These are phyloP conservation scores for Poeciliopsis infans DNA, from an alignment of 2,797 vertebrate genomes.

Conservation along the genomic window DNA sequence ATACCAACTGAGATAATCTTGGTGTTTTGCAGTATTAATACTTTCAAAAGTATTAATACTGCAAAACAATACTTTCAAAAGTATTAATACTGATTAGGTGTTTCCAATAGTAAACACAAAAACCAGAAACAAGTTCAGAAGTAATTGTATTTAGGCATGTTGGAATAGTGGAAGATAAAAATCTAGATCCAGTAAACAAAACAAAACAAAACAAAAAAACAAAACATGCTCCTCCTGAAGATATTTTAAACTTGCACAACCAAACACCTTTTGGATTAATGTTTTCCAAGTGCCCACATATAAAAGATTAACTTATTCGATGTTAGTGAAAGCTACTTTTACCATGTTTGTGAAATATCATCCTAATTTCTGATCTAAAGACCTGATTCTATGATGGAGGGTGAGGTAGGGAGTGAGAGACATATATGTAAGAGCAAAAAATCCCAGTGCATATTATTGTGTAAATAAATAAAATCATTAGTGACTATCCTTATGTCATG, in stretches of 20 bases:
- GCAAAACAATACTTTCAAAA: background rate
- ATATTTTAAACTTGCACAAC: background rate
- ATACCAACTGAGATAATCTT: background rate
- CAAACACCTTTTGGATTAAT: background rate
- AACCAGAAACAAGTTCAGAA: background rate
- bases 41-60: background rate
- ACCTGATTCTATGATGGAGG: background rate
- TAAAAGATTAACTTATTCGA: background rate
- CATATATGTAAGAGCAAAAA: background rate
- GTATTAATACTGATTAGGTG: background rate
- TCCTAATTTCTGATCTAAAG: background rate
- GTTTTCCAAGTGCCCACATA: background rate
- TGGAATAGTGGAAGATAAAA: background rate
- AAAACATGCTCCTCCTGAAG: background rate
- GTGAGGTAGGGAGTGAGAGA: background rate
- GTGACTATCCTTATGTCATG: too few relatives aligned
- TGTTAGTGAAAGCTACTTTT: background rate
- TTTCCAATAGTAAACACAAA: background rate
- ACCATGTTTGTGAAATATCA: background rate
- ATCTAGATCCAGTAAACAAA: background rate
- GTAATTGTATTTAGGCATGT: background rate
- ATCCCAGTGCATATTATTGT: background rate
- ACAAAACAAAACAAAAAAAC: background rate
- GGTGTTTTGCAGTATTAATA: background rate
- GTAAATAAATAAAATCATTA: background rate